A percentile compares a stretch with the other conserved stretches of the same genome.
phyloP scores from a whole-genome alignment of 1,140 invertebrate species.

The Leptinotarsa texana region DNA sequence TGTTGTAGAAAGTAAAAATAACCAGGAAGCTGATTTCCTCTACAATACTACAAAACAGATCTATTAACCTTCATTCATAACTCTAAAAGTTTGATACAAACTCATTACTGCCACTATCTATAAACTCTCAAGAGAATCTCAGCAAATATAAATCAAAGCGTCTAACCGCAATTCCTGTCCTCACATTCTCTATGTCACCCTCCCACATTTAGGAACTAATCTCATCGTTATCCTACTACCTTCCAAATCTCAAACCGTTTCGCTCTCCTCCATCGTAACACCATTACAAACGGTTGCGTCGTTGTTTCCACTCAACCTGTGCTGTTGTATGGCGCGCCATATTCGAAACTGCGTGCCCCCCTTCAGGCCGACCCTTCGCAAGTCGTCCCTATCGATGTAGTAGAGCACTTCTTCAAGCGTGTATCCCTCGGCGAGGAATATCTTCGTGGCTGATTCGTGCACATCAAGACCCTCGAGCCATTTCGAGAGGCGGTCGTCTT shows the following conservation, averaged over 20 bases:
- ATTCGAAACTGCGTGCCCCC: slow-evolving; percentile 60
- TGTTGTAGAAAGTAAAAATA: too few relatives aligned
- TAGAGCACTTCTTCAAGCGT: slow-evolving; percentile 76
- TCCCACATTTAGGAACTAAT: background rate
- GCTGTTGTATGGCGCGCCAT: slow-evolving; percentile 61
- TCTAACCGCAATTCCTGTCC: too few relatives aligned
- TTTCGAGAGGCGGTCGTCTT: slow-evolving; percentile 60
- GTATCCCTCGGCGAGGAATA: slow-evolving; percentile 75
- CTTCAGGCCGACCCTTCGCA: slow-evolving; percentile 73
- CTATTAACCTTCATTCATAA: too few relatives aligned
- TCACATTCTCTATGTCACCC: too few relatives aligned
- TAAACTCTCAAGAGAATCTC: too few relatives aligned
- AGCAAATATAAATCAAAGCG: too few relatives aligned
- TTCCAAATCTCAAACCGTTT: slow-evolving; percentile 10
- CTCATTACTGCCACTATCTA: too few relatives aligned
- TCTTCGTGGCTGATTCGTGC: slow-evolving; percentile 63
- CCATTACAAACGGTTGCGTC: slow-evolving; percentile 22
- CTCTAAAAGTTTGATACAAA: too few relatives aligned
- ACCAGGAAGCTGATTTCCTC: too few relatives aligned
- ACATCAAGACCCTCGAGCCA: slow-evolving; percentile 65
- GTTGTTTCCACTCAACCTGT: slow-evolving; percentile 45
- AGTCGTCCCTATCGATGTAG: slow-evolving; percentile 75
- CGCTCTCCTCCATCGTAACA: slow-evolving; percentile 21
- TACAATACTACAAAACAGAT: too few relatives aligned
- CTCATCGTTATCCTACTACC: background rate